phyloP scores from a whole-genome alignment of 2,888 invertebrate species.

The Artemia sinica region DNA sequence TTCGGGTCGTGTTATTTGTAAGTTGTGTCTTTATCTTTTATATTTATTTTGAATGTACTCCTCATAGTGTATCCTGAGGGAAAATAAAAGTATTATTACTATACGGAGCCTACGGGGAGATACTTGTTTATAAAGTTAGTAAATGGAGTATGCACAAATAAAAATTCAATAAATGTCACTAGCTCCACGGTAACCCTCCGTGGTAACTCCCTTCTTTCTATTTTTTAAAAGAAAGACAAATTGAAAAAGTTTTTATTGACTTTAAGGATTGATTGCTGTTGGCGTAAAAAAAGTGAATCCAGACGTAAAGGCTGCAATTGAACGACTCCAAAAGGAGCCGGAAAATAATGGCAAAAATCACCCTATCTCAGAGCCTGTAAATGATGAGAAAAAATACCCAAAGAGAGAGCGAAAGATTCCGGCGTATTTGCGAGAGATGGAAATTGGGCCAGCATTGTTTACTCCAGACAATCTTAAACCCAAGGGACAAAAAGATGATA shows the following conservation, averaged over 20 bases:
- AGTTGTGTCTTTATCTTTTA: too few species aligned
- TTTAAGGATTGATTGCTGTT: not conserved
- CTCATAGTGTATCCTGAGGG: too few species aligned
- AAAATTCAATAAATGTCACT: too few species aligned
- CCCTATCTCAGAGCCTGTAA: not conserved
- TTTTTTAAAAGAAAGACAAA: too few species aligned
- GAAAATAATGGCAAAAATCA: not conserved
- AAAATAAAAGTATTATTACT: too few species aligned
- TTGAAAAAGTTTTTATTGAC: not conserved
- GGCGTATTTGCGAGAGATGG: conserved; percentile 18
- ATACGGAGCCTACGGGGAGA: too few species aligned
- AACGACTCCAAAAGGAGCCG: not conserved
- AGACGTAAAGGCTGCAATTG: conserved; percentile 1
- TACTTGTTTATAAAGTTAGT: too few species aligned
- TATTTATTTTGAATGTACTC: too few species aligned
- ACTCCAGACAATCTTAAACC: not conserved
- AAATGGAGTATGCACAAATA: too few species aligned
- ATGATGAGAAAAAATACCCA: conserved; percentile 16
- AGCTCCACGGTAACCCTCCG: too few species aligned
- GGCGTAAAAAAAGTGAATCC: not conserved
- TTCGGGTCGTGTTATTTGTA: too few species aligned
- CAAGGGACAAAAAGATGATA: not conserved
- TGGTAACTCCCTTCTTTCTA: too few species aligned
- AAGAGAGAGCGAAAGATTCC: conserved; percentile 22
- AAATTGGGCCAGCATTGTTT: conserved; percentile 16